phyloP scores from a whole-genome alignment of 2,888 invertebrate genomes.

The Tortricodes alternella region DNA sequence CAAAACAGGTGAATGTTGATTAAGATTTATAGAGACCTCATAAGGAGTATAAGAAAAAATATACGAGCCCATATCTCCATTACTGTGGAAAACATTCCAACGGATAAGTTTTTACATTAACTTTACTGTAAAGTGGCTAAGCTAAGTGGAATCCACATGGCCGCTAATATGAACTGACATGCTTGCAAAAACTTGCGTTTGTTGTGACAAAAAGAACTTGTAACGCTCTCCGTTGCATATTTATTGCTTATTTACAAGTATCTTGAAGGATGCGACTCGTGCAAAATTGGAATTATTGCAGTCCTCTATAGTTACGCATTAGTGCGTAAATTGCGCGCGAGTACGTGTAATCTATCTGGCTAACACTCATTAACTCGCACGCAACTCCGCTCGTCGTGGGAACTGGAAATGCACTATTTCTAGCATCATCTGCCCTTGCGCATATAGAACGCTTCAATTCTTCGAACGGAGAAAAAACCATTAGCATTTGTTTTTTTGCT shows the following conservation, averaged over 20 bases:
- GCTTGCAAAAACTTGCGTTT: constrained; percentile 19
- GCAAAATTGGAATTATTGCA: constrained; percentile 62
- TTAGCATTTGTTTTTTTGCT: constrained; percentile 38
- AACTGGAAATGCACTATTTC: constrained; percentile 48
- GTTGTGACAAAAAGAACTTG: constrained; percentile 10
- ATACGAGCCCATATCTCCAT: constrained; percentile 24
- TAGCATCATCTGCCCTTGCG: constrained; percentile 50
- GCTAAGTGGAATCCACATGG: constrained; percentile 17
- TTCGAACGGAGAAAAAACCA: constrained; percentile 34
- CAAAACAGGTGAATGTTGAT: constrained; percentile 36
- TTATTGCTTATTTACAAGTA: constrained; percentile 29
- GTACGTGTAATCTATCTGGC: constrained; percentile 67
- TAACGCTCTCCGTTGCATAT: constrained; percentile 16
- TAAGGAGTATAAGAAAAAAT: constrained; percentile 35
- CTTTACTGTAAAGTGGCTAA: constrained; percentile 7
- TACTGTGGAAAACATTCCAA: constrained; percentile 30
- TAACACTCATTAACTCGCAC: constrained; percentile 63
- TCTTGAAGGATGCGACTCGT: constrained; percentile 36
- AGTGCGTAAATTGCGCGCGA: constrained; percentile 69
- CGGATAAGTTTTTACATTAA: constrained; percentile 25
- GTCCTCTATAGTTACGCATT: constrained; percentile 62
- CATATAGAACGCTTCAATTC: constrained; percentile 46
- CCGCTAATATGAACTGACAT: constrained; percentile 8
- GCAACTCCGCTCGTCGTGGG: constrained; percentile 64
- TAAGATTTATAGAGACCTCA: constrained; percentile 41